Percentiles rank a stretch among this genome's conserved stretches.
Conservation (phyloP, 2,888 invertebrate species). For the Drosophila eohydei region DNA sequence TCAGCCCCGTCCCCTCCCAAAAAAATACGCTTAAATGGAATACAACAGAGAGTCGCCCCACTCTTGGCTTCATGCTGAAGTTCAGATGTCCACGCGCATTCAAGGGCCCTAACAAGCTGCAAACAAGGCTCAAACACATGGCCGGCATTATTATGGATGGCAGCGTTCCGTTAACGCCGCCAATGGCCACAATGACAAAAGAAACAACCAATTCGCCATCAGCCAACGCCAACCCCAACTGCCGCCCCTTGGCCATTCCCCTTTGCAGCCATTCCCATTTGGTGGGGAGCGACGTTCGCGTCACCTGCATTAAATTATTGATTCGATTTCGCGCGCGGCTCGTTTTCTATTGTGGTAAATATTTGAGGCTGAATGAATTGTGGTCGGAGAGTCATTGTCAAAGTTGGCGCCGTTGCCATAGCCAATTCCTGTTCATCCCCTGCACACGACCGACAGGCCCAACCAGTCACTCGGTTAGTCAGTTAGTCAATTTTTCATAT, state of each 20-base stretch:
- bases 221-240: neutral
- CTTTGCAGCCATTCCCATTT: neutral
- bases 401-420: slow-evolving; percentile 48
- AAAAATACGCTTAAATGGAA: slow-evolving; percentile 11
- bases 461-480: slow-evolving; percentile 29
- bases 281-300: slow-evolving; percentile 17
- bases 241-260: neutral
- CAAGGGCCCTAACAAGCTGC: slow-evolving; percentile 54
- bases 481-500: slow-evolving; percentile 61
- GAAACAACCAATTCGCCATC: slow-evolving; percentile 31
- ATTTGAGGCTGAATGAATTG: slow-evolving; percentile 60
- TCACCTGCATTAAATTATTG: slow-evolving; percentile 78
- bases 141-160: slow-evolving; percentile 65
- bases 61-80: neutral
- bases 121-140: slow-evolving; percentile 57
- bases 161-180: slow-evolving; percentile 56
- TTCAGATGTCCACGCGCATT: slow-evolving; percentile 28
- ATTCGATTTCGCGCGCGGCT: slow-evolving; percentile 75
- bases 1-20: neutral
- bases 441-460: neutral
- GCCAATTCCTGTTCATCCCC: neutral
- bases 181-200: slow-evolving; percentile 67
- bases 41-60: neutral
- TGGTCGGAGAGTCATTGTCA: slow-evolving; percentile 50
- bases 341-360: slow-evolving; percentile 72